Conservation (phyloP, 2,888 invertebrate species). For the Melolontha melolontha region DNA sequence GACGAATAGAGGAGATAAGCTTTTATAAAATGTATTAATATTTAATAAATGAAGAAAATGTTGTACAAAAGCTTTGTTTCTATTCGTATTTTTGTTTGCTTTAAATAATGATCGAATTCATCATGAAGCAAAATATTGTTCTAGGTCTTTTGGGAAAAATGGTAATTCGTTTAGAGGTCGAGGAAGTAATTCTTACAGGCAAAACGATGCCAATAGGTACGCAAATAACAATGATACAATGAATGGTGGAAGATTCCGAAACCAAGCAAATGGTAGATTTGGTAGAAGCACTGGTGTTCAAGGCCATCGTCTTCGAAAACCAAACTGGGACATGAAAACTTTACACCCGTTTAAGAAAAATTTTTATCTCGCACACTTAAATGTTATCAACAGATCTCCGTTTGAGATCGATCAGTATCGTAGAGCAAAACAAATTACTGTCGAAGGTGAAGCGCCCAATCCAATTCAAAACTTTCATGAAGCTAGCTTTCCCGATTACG, state of each 20-base stretch:
- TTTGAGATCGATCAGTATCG: conserved; percentile 84
- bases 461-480: conserved; percentile 93
- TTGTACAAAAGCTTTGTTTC: no score
- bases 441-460: conserved; percentile 87
- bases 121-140: neutral
- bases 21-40: no score
- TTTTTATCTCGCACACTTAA: conserved; percentile 88
- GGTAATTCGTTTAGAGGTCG: conserved; percentile 44
- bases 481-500: conserved; percentile 86
- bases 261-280: conserved; percentile 58
- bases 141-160: conserved; percentile 43
- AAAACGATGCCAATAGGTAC: conserved; percentile 49
- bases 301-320: conserved; percentile 81
- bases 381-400: conserved; percentile 75
- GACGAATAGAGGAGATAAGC: no score
- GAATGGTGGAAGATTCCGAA: conserved; percentile 55
- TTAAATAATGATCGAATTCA: no score
- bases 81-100: no score
- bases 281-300: conserved; percentile 72
- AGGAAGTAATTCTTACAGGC: conserved; percentile 41
- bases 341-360: conserved; percentile 92
- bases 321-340: conserved; percentile 86
- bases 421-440: conserved; percentile 85
- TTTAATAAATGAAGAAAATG: no score
- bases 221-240: conserved; percentile 66